Evolutionary conservation across 2,797 vertebrate species (phyloP), one percentile per base, ranked within the genome.

Genomic region (Gymnoscopelus braueri): DNA sequence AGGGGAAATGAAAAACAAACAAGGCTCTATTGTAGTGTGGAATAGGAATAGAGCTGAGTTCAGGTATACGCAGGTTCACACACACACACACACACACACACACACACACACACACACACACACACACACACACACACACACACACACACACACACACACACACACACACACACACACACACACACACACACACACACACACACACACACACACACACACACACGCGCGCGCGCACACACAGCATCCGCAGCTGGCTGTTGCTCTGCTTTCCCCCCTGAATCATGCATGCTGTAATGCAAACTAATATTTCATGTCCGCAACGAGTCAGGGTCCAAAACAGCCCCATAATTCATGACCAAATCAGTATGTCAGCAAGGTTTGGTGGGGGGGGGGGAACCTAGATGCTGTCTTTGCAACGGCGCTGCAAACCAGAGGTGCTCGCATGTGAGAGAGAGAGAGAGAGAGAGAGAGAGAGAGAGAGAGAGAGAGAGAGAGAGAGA

Each of bases 381-480:
- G 47, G 65, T 8, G 14, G 24, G 15, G 52, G 14, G 52, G n/a
- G 52, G 73, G 65, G 24, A 77, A 81, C 62, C 74, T 59, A 63
- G 57, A 84, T 69, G 68, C 75, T 63, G 80, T 57, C 62, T 88
- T 82, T 78, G 69, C 68, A 61, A 79, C 72, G 63, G 77, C 72
- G 54, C 29, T 68, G 77, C 74, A 76, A 75, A 79, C 84, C 79
- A 6, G 66, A 84, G 80, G 87, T 79, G 79, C 83, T 51, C 58
- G 58, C 71, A 60, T 60, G 74, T 10, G 39, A 44, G 35, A 5
- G 26, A 29, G 26, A 29, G 26, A 8, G 35, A 39, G 35, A 5
- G 35, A 39, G 35, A 32, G 32, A 32, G 32, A 32, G 32, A 32
- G 32, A 32, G 79, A 72, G 64, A 73, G 70, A 65, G 62, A 86